phyloP scores from a whole-genome alignment of 2,113 vertebrate species.

The Ciconia boyciana region DNA sequence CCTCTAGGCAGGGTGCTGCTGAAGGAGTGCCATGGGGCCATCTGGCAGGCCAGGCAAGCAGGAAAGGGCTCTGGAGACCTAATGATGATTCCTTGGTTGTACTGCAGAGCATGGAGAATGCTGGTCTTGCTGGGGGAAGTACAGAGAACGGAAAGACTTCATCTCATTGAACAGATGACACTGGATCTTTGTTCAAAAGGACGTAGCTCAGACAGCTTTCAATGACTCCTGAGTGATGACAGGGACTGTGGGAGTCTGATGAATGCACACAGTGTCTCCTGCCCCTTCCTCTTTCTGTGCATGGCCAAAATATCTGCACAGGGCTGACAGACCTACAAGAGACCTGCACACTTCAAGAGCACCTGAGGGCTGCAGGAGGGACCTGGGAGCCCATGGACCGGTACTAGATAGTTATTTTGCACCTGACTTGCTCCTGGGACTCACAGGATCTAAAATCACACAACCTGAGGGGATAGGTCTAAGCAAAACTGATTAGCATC shows the following conservation, averaged over 20 bases:
- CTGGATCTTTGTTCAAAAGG: background rate
- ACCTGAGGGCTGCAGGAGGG: background rate
- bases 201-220: background rate
- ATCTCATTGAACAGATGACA: background rate
- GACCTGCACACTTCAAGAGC: background rate
- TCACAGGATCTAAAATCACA: background rate
- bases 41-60: background rate
- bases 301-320: background rate
- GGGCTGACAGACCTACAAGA: background rate
- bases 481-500: fast-evolving
- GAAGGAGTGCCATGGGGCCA: background rate
- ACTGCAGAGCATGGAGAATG: too few relatives aligned
- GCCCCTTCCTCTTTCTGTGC: background rate
- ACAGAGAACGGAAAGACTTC: background rate
- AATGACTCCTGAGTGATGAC: background rate
- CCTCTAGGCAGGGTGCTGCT: background rate
- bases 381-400: background rate
- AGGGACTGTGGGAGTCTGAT: background rate
- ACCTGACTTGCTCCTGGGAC: background rate
- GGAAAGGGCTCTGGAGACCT: background rate
- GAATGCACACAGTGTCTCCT: background rate
- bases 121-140: background rate
- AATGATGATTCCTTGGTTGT: background rate
- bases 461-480: too few relatives aligned
- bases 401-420: background rate